Evolutionary conservation across 2,797 vertebrate genomes (phyloP).

Genomic region (Pangasius mekongensis): DNA sequence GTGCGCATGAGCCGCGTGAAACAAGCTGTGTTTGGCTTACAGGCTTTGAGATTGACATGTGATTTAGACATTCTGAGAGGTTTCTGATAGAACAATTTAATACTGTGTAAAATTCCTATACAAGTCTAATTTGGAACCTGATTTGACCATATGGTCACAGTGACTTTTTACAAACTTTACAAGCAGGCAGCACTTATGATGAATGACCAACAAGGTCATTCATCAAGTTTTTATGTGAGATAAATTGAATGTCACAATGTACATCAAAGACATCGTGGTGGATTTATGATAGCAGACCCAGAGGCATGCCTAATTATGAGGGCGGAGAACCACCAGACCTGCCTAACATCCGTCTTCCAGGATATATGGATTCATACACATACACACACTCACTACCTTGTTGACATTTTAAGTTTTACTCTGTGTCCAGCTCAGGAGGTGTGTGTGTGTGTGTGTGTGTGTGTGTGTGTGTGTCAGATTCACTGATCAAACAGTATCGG

Average conservation of each 20-base stretch:
- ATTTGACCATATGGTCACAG: conserved; percentile 25
- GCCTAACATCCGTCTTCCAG: conserved; percentile 69
- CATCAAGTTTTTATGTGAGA: conserved; percentile 35
- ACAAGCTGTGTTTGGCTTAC: not conserved
- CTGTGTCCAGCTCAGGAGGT: conserved; percentile 32
- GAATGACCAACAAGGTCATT: conserved; percentile 18
- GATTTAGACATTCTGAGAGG: not conserved
- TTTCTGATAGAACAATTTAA: not conserved
- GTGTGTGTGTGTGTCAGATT: conserved; percentile 42
- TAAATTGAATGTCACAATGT: conserved; percentile 51
- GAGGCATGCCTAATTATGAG: conserved; percentile 72
- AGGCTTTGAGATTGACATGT: not conserved
- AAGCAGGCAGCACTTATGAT: conserved; percentile 40
- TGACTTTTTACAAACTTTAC: conserved; percentile 41
- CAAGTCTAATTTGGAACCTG: conserved; percentile 29
- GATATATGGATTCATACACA: conserved; percentile 40
- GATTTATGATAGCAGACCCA: conserved; percentile 69
- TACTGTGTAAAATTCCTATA: not conserved
- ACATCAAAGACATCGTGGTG: conserved; percentile 53
- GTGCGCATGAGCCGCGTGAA: not conserved
- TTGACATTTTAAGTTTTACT: conserved; percentile 7
- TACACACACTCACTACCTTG: not conserved
- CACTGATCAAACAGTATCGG: conserved; percentile 73
- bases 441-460: conserved; percentile 37
- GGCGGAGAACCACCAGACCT: conserved; percentile 69